Conservation (phyloP, 2,888 invertebrate species). For the Hemithea aestivaria region DNA sequence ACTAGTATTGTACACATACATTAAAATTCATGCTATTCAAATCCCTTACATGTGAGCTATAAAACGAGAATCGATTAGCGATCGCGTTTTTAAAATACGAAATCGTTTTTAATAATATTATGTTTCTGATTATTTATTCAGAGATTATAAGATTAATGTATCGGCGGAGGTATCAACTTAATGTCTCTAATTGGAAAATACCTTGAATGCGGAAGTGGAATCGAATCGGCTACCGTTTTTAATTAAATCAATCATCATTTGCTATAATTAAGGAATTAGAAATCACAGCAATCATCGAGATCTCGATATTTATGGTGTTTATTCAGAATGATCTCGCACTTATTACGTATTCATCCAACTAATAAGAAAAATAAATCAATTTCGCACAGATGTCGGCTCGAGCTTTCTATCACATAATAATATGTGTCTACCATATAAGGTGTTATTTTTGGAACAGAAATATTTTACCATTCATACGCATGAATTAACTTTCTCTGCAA, state of each 20-base stretch:
- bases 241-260: slow-evolving; percentile 19
- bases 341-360: slow-evolving; percentile 4
- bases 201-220: slow-evolving; percentile 18
- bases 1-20: slow-evolving; percentile 14
- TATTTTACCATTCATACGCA: too few relatives aligned
- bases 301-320: slow-evolving; percentile 1
- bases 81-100: slow-evolving; percentile 18
- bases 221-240: slow-evolving; percentile 12
- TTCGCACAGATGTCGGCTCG: too few relatives aligned
- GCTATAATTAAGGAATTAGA: slow-evolving; percentile 16
- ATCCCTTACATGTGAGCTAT: slow-evolving; percentile 16
- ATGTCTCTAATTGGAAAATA: slow-evolving; percentile 20
- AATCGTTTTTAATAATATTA: slow-evolving; percentile 11
- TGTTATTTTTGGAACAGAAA: too few relatives aligned
- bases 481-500: slow-evolving; percentile 9
- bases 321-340: slow-evolving; percentile 3
- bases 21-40: slow-evolving; percentile 17
- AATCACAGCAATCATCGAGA: slow-evolving; percentile 2
- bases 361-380: slow-evolving; percentile 12
- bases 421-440: too few relatives aligned
- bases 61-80: slow-evolving; percentile 28
- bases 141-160: slow-evolving; percentile 23
- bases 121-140: slow-evolving; percentile 27
- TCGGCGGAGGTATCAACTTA: slow-evolving; percentile 17
- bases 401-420: too few relatives aligned